phyloP scores from a whole-genome alignment of 2,888 invertebrate species.

The Trissolcus brochymenae region DNA sequence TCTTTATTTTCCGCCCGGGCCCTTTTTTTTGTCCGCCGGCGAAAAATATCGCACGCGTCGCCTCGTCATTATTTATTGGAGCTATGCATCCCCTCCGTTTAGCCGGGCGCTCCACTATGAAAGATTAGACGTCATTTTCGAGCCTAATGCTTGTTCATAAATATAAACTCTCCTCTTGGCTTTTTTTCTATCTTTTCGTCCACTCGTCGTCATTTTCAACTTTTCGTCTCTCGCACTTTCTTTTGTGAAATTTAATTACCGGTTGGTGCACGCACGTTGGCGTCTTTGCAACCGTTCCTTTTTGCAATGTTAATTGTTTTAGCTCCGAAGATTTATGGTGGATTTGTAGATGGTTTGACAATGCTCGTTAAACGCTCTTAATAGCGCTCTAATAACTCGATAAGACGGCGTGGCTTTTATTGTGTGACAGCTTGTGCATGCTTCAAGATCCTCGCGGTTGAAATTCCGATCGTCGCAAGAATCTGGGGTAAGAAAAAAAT shows the following conservation, averaged over 20 bases:
- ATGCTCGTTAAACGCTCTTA: conserved; percentile 42
- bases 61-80: conserved; percentile 39
- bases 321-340: conserved; percentile 40
- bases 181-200: conserved; percentile 17
- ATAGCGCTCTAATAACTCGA: conserved; percentile 56
- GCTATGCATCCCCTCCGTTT: conserved; percentile 38
- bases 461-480: conserved; percentile 49
- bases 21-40: conserved; percentile 42
- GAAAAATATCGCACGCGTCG: conserved; percentile 57
- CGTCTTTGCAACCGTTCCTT: neutral
- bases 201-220: conserved; percentile 10
- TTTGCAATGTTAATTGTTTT: conserved; percentile 13
- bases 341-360: conserved; percentile 37
- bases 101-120: conserved; percentile 34
- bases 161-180: conserved; percentile 5
- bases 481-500: conserved; percentile 47
- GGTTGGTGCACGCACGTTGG: too few relatives aligned
- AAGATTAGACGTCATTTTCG: conserved; percentile 44
- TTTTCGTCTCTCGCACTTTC: conserved; percentile 3
- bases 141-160: conserved; percentile 22
- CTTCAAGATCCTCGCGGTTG: conserved; percentile 41
- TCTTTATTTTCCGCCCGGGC: conserved; percentile 47
- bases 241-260: conserved; percentile 5
- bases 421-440: conserved; percentile 53
- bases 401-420: conserved; percentile 51